Conservation (phyloP, 2,797 vertebrate species). For the Florisuga fusca region DNA sequence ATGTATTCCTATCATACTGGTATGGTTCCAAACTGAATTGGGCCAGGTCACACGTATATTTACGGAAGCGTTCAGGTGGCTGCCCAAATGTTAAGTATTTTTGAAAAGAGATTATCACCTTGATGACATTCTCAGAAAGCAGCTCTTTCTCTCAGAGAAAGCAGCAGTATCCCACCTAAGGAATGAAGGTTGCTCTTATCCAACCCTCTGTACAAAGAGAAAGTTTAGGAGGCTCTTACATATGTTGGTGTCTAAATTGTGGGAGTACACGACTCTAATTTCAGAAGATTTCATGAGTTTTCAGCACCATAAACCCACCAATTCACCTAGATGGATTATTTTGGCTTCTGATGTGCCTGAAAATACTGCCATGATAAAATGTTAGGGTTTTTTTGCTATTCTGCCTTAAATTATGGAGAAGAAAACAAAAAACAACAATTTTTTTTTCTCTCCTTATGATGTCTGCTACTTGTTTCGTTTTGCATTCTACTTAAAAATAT, state of each 20-base stretch:
- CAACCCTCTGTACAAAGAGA: background rate
- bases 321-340: background rate
- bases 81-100: background rate
- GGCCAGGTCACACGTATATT: background rate
- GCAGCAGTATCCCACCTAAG: background rate
- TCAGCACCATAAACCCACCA: background rate
- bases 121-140: background rate
- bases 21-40: background rate
- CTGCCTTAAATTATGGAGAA: background rate
- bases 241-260: background rate
- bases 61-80: background rate
- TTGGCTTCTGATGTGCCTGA: background rate
- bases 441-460: background rate
- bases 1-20: background rate
- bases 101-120: background rate
- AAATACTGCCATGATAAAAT: background rate
- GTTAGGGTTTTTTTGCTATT: background rate
- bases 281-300: background rate
- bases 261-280: background rate
- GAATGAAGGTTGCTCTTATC: background rate
- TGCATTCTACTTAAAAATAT: background rate
- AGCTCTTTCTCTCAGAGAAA: background rate
- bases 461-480: background rate
- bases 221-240: background rate
- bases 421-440: background rate